Conservation (phyloP, 2,113 vertebrate species). For the Alosa alosa region DNA sequence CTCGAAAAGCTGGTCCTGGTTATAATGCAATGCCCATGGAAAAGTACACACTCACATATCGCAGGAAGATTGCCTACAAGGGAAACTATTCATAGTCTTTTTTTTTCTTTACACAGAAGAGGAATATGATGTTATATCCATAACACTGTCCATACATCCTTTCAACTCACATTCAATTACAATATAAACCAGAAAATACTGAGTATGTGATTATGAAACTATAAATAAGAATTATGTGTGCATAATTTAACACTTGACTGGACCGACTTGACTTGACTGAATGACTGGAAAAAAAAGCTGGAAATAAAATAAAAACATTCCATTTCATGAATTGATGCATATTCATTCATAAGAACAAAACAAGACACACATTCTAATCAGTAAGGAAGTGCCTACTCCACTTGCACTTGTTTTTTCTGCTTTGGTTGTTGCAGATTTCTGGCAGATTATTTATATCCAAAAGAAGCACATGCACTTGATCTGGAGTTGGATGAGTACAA, state of each 20-base stretch:
- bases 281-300: neutral
- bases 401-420: neutral
- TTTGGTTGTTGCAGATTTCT: neutral
- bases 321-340: neutral
- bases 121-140: neutral
- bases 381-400: neutral
- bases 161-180: slow-evolving; percentile 8
- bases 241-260: neutral
- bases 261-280: neutral
- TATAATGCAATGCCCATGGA: neutral
- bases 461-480: neutral
- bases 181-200: neutral
- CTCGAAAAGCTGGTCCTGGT: neutral
- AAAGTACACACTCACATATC: neutral
- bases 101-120: neutral
- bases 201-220: neutral
- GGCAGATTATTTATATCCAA: neutral
- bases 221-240: neutral
- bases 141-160: neutral
- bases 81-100: neutral
- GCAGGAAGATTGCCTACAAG: slow-evolving; percentile 1
- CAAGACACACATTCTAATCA: neutral
- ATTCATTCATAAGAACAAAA: neutral
- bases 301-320: neutral
- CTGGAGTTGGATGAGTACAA: neutral